Percentiles rank a stretch among this genome's conserved stretches.
phyloP scores from a whole-genome alignment of 2,113 vertebrate species.

The Potamarius usumacintae region DNA sequence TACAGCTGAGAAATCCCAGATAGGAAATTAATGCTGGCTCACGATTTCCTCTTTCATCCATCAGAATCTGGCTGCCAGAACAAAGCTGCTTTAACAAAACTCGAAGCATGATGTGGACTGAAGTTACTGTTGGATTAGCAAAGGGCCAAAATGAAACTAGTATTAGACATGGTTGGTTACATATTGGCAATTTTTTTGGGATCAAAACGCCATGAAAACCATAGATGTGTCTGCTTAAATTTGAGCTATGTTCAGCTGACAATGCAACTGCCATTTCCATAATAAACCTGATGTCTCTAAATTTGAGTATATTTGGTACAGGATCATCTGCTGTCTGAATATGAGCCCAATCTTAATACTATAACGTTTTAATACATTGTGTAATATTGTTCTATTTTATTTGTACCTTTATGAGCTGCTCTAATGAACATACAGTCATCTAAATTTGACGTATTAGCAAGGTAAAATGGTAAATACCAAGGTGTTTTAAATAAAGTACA shows the following conservation, averaged over 20 bases:
- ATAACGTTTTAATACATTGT: background rate
- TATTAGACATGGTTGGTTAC: background rate
- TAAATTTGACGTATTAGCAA: background rate
- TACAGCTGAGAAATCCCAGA: slow-evolving; percentile 14
- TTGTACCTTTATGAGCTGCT: background rate
- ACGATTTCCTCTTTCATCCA: background rate
- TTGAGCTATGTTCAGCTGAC: background rate
- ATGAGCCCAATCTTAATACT: background rate
- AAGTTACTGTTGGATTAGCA: no score
- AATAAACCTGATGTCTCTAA: background rate
- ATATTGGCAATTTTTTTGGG: background rate
- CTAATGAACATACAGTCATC: background rate
- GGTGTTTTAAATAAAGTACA: background rate
- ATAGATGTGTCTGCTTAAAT: background rate
- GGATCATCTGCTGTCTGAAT: background rate
- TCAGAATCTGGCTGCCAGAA: background rate
- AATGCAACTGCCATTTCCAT: background rate
- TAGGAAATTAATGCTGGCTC: background rate
- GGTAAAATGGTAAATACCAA: background rate
- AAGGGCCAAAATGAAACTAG: background rate
- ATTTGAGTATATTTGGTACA: background rate
- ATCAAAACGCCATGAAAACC: background rate
- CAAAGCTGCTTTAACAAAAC: background rate
- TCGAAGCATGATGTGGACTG: background rate
- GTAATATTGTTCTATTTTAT: background rate